A percentile compares a stretch with the other conserved stretches of the same genome.
These are phyloP conservation scores for Drosophila merina DNA, from an alignment of 2,888 invertebrate genomes.

Conservation along the genomic window DNA sequence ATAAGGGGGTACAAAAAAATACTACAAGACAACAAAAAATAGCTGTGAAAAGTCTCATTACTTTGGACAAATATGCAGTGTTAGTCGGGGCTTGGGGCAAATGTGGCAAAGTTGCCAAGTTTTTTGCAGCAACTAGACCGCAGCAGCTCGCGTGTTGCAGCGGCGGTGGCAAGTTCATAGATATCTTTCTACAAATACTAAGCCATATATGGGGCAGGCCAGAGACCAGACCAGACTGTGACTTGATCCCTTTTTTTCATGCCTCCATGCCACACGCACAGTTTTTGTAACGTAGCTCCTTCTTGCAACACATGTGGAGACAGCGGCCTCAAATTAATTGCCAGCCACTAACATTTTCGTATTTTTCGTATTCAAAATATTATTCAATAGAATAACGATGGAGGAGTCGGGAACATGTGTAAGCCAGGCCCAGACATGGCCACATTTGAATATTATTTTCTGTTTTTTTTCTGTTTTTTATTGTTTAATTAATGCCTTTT, in stretches of 20 bases:
- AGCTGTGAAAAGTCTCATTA: slow-evolving; percentile 81
- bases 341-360: slow-evolving; percentile 46
- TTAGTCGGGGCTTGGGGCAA: slow-evolving; percentile 44
- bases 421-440: slow-evolving; percentile 49
- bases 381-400: slow-evolving; percentile 33
- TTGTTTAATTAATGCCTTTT: slow-evolving; percentile 68
- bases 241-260: slow-evolving; percentile 74
- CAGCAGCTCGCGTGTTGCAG: slow-evolving; percentile 70
- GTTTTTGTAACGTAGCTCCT: slow-evolving; percentile 46
- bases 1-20: slow-evolving; percentile 16
- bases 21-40: slow-evolving; percentile 51
- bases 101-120: slow-evolving; percentile 70
- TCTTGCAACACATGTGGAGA: slow-evolving; percentile 54
- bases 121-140: slow-evolving; percentile 42
- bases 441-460: slow-evolving; percentile 58
- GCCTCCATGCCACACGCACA: slow-evolving; percentile 75
- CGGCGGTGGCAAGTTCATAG: slow-evolving; percentile 73
- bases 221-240: slow-evolving; percentile 52
- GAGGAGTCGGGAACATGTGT: slow-evolving; percentile 27
- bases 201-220: slow-evolving; percentile 48
- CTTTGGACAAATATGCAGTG: slow-evolving; percentile 77
- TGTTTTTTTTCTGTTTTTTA: slow-evolving; percentile 46
- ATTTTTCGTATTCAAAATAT: slow-evolving; percentile 32
- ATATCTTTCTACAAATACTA: slow-evolving; percentile 25
- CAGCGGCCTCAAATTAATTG: slow-evolving; percentile 71